Conservation (phyloP, 1,140 invertebrate species). For the Anoplolepis gracilipes region DNA sequence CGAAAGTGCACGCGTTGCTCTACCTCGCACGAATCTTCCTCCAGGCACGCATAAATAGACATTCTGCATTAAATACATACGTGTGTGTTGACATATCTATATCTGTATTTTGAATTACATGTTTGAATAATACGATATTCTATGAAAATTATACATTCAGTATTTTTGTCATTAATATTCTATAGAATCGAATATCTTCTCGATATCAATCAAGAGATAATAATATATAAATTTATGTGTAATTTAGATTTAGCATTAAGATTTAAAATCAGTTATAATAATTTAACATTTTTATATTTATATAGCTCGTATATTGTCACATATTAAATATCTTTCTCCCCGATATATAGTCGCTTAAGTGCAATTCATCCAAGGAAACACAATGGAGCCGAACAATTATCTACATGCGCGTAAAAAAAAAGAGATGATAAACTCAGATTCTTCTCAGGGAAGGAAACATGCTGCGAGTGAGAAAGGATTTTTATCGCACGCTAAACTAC, state of each 20-base stretch:
- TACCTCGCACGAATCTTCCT: slow-evolving; percentile 42
- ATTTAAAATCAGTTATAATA: too few relatives aligned
- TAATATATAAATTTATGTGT: background rate
- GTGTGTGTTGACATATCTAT: background rate
- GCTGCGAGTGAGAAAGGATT: slow-evolving; percentile 36
- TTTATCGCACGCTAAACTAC: slow-evolving; percentile 53
- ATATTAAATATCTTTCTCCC: slow-evolving; percentile 2
- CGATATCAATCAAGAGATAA: background rate
- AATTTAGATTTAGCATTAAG: too few relatives aligned
- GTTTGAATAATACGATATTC: background rate
- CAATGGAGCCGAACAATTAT: slow-evolving; percentile 14
- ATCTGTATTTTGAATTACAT: background rate
- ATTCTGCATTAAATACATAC: slow-evolving; percentile 3
- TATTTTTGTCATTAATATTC: background rate
- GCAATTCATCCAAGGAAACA: background rate
- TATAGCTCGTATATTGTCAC: background rate
- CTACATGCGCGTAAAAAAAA: slow-evolving; percentile 26
- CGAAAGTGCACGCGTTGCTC: slow-evolving; percentile 31
- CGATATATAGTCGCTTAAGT: background rate
- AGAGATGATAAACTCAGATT: slow-evolving; percentile 36
- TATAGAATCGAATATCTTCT: background rate
- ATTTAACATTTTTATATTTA: background rate
- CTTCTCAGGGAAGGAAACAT: background rate
- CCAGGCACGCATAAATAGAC: background rate
- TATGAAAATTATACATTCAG: background rate